phyloP scores from a whole-genome alignment of 2,888 invertebrate species.

The Cremastobaeus sp. region DNA sequence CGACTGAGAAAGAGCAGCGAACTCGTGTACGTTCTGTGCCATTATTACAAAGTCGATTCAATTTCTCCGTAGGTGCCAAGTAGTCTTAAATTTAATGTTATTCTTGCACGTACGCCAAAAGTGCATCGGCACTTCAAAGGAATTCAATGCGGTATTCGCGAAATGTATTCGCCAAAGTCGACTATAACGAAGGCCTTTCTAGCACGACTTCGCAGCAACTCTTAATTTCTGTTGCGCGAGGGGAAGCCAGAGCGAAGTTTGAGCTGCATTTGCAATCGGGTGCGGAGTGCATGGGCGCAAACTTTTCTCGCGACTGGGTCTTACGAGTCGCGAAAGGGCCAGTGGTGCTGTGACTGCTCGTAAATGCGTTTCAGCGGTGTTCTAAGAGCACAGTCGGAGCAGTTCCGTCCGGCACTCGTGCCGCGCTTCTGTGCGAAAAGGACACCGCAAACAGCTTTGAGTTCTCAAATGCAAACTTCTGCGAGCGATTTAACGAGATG shows the following conservation, averaged over 20 bases:
- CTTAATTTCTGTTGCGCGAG: slow-evolving; percentile 40
- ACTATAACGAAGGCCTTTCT: slow-evolving; percentile 50
- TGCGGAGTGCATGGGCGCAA: slow-evolving; percentile 52
- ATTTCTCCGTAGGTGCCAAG: too few species aligned
- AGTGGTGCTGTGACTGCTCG: slow-evolving; percentile 48
- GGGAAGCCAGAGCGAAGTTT: not conserved
- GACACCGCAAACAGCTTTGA: slow-evolving; percentile 61
- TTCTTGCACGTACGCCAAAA: too few species aligned
- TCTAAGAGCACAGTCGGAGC: slow-evolving; percentile 48
- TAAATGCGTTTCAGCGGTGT: slow-evolving; percentile 62
- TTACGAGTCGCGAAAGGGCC: slow-evolving; percentile 53
- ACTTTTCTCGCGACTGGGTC: slow-evolving; percentile 56
- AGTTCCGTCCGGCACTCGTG: slow-evolving; percentile 31
- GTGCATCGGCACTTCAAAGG: slow-evolving; percentile 31
- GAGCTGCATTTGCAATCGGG: slow-evolving; percentile 45
- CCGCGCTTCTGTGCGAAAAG: slow-evolving; percentile 33
- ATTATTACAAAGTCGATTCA: too few species aligned
- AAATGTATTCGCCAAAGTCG: slow-evolving; percentile 51
- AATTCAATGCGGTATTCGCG: slow-evolving; percentile 25
- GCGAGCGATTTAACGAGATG: slow-evolving; percentile 61
- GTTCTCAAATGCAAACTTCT: slow-evolving; percentile 62
- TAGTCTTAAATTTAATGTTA: too few species aligned
- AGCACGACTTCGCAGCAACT: slow-evolving; percentile 48
- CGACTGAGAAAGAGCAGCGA: too few species aligned
- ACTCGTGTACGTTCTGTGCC: too few species aligned